phyloP scores from a whole-genome alignment of 2,797 vertebrate species.

The Gymnothorax reevesii region DNA sequence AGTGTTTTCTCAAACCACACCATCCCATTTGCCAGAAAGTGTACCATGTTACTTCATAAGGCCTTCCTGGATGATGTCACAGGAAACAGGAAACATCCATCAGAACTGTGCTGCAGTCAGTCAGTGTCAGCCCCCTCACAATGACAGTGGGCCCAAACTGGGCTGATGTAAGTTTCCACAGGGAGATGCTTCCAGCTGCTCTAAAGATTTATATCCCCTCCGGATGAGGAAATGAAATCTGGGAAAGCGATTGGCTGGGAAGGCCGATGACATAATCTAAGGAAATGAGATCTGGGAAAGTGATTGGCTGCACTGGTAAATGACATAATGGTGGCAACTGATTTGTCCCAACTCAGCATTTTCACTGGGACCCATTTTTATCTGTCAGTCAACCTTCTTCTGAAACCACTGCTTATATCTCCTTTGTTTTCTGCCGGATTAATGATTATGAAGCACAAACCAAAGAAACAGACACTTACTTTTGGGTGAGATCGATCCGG shows the following conservation, averaged over 20 bases:
- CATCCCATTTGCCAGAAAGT: conserved; percentile 31
- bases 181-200: not conserved
- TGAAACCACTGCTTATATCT: too few relatives aligned
- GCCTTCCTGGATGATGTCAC: conserved; percentile 74
- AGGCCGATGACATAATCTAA: not conserved
- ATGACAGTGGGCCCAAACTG: conserved; percentile 55
- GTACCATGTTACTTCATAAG: conserved; percentile 57
- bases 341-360: not conserved
- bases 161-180: conserved; percentile 11
- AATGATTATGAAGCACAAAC: too few relatives aligned
- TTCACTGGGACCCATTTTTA: not conserved
- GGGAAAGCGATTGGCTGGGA: not conserved
- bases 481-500: too few relatives aligned
- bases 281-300: not conserved
- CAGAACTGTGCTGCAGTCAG: conserved; percentile 49
- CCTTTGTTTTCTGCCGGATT: too few relatives aligned
- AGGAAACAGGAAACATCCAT: conserved; percentile 73
- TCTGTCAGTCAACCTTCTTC: not conserved
- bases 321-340: not conserved
- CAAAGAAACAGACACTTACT: too few relatives aligned
- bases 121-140: conserved; percentile 39
- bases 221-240: not conserved
- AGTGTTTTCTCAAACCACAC: conserved; percentile 55
- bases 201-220: not conserved
- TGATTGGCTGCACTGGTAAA: not conserved